Conservation (phyloP, 2,797 vertebrate genomes). For the Helarctos malayanus region DNA sequence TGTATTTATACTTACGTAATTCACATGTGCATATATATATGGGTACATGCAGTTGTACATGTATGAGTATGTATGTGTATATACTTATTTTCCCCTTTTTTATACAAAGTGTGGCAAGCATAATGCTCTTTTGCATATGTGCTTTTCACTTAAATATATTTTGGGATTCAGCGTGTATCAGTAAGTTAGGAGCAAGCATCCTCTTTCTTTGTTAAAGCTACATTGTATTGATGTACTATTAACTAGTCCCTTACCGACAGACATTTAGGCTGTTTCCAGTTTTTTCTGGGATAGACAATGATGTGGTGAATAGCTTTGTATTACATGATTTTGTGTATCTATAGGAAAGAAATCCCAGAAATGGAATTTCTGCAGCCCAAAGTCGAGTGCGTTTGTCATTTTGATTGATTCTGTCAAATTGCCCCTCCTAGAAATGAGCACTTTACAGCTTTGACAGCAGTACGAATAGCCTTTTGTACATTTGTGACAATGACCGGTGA, state of each 20-base stretch:
- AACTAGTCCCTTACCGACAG: background rate
- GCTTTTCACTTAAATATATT: conserved; percentile 77
- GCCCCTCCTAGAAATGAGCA: background rate
- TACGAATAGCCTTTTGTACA: background rate
- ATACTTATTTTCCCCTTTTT: background rate
- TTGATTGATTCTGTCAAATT: conserved; percentile 40
- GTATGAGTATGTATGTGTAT: background rate
- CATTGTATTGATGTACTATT: background rate
- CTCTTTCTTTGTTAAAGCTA: background rate
- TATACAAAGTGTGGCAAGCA: background rate
- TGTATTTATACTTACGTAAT: background rate
- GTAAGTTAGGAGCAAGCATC: conserved; percentile 53
- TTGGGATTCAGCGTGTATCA: conserved; percentile 66
- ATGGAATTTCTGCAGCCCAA: background rate
- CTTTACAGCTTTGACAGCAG: background rate
- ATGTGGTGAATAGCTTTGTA: background rate
- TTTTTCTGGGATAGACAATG: background rate
- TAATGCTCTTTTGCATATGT: conserved; percentile 43
- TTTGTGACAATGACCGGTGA: background rate
- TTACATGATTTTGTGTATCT: conserved; percentile 29
- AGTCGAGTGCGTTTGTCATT: background rate
- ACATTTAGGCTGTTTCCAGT: background rate
- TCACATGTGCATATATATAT: too few species aligned
- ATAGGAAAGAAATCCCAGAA: conserved; percentile 49
- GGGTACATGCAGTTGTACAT: too few species aligned